Percentiles rank a stretch among this genome's conserved stretches.
Conservation (phyloP, 1,140 invertebrate genomes). For the Drosophila truncata region DNA sequence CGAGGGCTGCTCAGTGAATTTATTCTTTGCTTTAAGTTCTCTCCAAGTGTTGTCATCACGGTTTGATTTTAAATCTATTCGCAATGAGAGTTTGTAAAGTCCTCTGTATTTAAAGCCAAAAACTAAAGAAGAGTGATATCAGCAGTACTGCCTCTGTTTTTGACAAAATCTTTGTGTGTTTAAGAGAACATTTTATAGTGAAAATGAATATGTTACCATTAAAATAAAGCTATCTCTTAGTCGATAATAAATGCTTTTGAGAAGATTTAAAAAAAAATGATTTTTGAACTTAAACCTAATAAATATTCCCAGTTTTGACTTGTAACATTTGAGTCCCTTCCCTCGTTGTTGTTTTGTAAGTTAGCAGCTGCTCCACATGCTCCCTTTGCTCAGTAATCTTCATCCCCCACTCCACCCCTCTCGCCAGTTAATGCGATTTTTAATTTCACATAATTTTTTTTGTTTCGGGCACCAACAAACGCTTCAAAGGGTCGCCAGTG, state of each 20-base stretch:
- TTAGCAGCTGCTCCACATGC: not conserved
- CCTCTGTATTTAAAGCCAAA: not conserved
- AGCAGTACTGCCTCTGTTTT: not conserved
- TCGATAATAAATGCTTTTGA: not conserved
- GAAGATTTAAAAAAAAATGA: not conserved
- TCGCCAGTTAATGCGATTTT: slow-evolving; percentile 65
- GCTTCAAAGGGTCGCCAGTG: slow-evolving; percentile 31
- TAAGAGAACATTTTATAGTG: not conserved
- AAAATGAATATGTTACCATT: not conserved
- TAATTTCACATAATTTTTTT: slow-evolving; percentile 61
- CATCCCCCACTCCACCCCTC: not conserved
- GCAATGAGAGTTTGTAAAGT: not conserved
- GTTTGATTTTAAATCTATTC: not conserved
- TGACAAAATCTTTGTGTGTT: not conserved
- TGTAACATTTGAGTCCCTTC: not conserved
- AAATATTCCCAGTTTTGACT: too few species aligned
- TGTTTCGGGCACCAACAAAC: slow-evolving; percentile 2
- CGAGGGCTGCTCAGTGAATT: not conserved
- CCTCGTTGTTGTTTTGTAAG: not conserved
- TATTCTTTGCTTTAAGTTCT: not conserved
- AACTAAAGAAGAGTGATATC: not conserved
- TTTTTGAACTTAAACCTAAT: not conserved
- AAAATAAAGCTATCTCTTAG: not conserved
- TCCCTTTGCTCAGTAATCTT: not conserved
- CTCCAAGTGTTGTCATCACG: not conserved